Conservation (phyloP, 2,113 vertebrate species). For the Pangasianodon gigas region DNA sequence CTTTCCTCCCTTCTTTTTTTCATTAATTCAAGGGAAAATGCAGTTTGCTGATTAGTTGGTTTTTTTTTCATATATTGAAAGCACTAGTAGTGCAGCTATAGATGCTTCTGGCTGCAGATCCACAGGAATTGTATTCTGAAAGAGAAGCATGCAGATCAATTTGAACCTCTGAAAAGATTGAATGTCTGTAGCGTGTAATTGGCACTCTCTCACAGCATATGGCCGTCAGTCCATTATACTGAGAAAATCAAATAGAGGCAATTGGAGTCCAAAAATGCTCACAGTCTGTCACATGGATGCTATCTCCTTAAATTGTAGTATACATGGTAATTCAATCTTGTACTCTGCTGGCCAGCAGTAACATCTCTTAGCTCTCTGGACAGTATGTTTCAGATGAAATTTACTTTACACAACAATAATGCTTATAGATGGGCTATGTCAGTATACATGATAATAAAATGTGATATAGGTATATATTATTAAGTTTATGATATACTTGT, state of each 20-base stretch:
- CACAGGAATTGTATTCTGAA: background rate
- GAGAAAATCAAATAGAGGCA: background rate
- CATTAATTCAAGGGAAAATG: background rate
- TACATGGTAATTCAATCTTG: background rate
- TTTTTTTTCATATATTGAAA: background rate
- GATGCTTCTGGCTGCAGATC: background rate
- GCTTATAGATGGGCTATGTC: background rate
- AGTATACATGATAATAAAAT: background rate
- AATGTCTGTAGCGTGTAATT: background rate
- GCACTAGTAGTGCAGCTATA: background rate
- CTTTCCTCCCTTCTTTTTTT: background rate
- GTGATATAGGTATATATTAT: background rate
- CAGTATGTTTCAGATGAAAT: background rate
- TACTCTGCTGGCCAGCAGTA: background rate
- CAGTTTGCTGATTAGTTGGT: background rate
- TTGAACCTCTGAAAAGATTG: background rate
- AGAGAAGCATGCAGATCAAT: constrained; percentile 7
- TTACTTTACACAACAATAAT: background rate
- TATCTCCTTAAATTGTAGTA: background rate
- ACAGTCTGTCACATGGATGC: constrained; percentile 3
- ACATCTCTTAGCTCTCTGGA: background rate
- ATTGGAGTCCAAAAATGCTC: background rate
- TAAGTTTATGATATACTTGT: background rate
- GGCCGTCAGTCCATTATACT: background rate
- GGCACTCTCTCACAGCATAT: background rate